Conservation (phyloP, 2,797 vertebrate species). For the Ispidina lecontei region DNA sequence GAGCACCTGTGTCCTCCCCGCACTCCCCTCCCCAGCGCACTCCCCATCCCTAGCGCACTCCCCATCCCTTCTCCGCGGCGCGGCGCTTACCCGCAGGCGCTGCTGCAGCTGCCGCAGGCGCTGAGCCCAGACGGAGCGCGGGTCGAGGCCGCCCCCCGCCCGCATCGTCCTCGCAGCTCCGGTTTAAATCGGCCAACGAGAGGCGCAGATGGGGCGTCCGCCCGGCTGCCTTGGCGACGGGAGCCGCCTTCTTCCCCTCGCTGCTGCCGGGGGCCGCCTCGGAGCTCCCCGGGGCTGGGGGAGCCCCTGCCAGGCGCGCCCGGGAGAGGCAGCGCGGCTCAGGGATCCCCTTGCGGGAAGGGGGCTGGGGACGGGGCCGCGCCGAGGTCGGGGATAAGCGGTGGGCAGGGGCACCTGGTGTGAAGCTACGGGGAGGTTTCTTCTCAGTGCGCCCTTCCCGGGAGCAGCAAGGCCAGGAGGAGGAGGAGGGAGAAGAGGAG, state of each 20-base stretch:
- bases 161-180: not conserved
- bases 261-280: not conserved
- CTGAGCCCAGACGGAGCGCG: conserved; percentile 4
- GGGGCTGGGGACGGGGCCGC: not conserved
- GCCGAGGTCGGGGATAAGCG: not conserved
- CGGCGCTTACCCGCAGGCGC: conserved; percentile 43
- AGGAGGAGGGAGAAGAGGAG: too few species aligned
- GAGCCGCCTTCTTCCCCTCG: not conserved
- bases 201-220: not conserved
- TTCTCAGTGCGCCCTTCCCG: not conserved
- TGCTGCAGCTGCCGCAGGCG: conserved; percentile 60
- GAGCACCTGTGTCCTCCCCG: not conserved
- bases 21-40: not conserved
- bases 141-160: not conserved
- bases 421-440: rapidly evolving
- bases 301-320: not conserved
- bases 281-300: not conserved
- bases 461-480: not conserved
- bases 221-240: not conserved
- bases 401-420: rapidly evolving
- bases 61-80: not conserved
- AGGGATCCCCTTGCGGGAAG: rapidly evolving
- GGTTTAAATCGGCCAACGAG: not conserved
- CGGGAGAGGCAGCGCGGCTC: rapidly evolving
- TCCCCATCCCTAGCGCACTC: too few species aligned